Percentiles rank a stretch among this genome's conserved stretches.
These are phyloP conservation scores for Protophormia terraenovae DNA, from an alignment of 2,888 invertebrate genomes.

Conservation along the genomic window DNA sequence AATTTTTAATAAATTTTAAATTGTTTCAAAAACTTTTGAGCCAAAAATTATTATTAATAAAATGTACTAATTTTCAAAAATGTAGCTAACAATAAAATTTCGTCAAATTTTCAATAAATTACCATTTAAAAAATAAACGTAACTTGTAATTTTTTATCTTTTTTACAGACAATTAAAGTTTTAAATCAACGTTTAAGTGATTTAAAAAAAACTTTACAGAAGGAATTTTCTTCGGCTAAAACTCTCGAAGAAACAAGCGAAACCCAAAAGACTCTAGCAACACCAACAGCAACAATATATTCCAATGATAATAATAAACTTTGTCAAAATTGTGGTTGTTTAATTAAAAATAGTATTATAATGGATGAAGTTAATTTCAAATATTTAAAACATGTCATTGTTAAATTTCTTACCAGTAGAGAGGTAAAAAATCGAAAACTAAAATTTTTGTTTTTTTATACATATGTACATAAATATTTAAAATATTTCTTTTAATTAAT, in stretches of 20 bases:
- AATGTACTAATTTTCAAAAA: too few species aligned
- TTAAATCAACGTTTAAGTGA: conserved; percentile 93
- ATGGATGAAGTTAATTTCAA: conserved; percentile 89
- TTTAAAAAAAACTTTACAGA: conserved; percentile 94
- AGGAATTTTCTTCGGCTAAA: conserved; percentile 85
- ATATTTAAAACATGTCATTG: conserved; percentile 95
- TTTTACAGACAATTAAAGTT: conserved; percentile 90
- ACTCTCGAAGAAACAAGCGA: conserved; percentile 64
- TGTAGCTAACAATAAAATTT: background rate
- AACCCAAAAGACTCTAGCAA: conserved; percentile 25
- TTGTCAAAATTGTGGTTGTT: conserved; percentile 69
- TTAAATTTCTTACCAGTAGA: conserved; percentile 94
- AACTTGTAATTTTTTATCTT: background rate
- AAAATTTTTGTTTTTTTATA: background rate
- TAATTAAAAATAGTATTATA: conserved; percentile 74
- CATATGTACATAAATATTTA: background rate
- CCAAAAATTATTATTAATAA: too few species aligned
- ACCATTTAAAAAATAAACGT: too few species aligned
- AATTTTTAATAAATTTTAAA: too few species aligned
- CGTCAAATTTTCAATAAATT: background rate
- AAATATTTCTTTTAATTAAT: background rate
- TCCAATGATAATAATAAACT: conserved; percentile 62
- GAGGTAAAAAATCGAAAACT: conserved; percentile 82
- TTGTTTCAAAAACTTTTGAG: too few species aligned
- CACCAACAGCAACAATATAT: conserved; percentile 40